Base-by-base conservation (phyloP, 2,797 vertebrate genomes). In the Echiichthys vipera region DNA sequence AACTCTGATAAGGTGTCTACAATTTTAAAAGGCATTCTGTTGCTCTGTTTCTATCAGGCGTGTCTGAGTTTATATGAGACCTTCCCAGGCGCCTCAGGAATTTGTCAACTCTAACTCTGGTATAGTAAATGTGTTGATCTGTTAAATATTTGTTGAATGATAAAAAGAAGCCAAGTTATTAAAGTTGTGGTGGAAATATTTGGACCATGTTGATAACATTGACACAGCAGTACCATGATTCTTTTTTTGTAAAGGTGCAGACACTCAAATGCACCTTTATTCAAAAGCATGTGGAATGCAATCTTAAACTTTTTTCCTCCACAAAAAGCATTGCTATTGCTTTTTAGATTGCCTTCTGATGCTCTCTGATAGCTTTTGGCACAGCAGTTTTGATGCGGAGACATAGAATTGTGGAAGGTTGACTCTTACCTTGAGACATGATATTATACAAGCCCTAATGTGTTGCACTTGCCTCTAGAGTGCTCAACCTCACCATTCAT, bases 401-500 rank as follows among this genome's bases (percentile, higher is more conserved):
- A 78, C 57, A 64, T 40, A 9, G 68, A 46, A 64, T 51, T 77
- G 75, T 78, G 17, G 57, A 66, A 65, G 82, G 71, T 80, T 75
- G 73, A 71, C 78, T 84, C 57, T 82, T 85, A 78, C 79, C 78
- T 84, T 87, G 84, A 91, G 83, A 91, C 50, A 27, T 76, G 71
- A 85, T 92, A 86, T 91, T 88, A 86, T 80, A 87, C 83, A 85
- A 80, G 76, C 77, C 82, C 58, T 83, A 72, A 85, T 77, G 74
- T 85, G 80, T 71, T 85, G 45, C 84, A 71, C 79, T 66, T 69
- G 74, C 81, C 88, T 91, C 86, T 67, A 43, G 84, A 89, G 88
- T 78, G 80, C 86, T 91, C 84, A 56, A 80, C 81, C 84, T 87
- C 87, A 64, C 88, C 81, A 82, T 89, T 94, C 87, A 89, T 92